Base-by-base conservation (phyloP, 2,888 invertebrate genomes). In the Ganaspis brasiliensis region DNA sequence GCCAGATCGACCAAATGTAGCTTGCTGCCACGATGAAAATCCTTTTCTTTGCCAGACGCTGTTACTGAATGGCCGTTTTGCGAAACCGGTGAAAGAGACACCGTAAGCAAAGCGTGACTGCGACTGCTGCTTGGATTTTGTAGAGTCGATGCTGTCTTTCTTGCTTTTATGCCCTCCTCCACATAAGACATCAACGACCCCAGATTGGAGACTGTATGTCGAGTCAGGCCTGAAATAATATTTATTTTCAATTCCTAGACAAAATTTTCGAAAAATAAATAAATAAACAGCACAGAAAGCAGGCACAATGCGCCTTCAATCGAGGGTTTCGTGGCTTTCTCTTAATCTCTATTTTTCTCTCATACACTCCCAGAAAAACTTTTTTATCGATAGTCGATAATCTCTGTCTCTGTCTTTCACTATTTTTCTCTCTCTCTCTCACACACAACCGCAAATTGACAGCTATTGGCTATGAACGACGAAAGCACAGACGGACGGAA, bases 41-140 rank as follows among this genome's bases (percentile, higher is more conserved):
- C 77, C 74, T 71, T 76, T 70, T 73, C 75, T 21, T 78, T 78
- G n/a, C 70, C 72, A 35, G 80, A 74, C 73, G 75, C 77, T 70
- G 82, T 74, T 83, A 93, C 92, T 74, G 93, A 89, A 81, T 93
- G 92, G 37, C 94, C 91, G 78, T 94, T 94, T 83, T 94, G 91
- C 35, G 94, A 94, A 67, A 95, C 95, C 78, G 93, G 91, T 82
- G 94, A 90, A 85, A 93, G 93, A 87, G 94, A 92, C 71, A 96
- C 92, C 79, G 95, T 95, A 75, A 96, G 93, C 70, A 96, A 93
- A 0, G 96, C 95, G 90, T 96, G 96, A 72, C 95, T 95, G 14
- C 96, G 92, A 76, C 95, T 95, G 26, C 96, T 96, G 74, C 93
- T 93, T 14, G 94, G 93, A 90, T 97, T 96, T 70, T 95, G 94